Base-by-base conservation (phyloP, 2,888 invertebrate genomes). In the Lepetodrilus schrolli region DNA sequence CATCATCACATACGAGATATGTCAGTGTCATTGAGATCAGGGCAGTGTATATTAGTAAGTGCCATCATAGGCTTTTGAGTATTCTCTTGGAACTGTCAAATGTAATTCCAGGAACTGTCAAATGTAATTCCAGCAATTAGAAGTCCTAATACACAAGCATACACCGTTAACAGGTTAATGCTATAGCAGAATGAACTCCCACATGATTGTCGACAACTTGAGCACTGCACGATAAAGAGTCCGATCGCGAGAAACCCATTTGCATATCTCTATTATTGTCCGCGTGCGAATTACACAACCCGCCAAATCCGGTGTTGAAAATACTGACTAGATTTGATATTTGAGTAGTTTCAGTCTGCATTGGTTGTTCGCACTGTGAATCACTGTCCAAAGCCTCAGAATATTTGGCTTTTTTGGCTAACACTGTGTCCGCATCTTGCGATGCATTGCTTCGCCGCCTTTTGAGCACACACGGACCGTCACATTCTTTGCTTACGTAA, bases 241-340 rank as follows among this genome's bases (percentile, higher is more conserved):
- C 70, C 47, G 79, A 75, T 51, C 79, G 69, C 49, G 81, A 78
- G 4, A 78, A 68, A 69, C 78, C 79, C 1, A 78, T 73, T 38
- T 80, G 78, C 10, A 80, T 77, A 70, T 75, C 78, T 30, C 77
- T 73, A 47, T 47, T 71, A 2, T 36, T 17, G 20, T 50, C 66
- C 13, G 73, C 20, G 20, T 48, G 34, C 5, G 37, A 65, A 8
- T 77, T 51, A 51, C 82, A 83, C n/a, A 87, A 78, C 72, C 88
- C 89, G 3, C 82, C 82, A 74, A 89, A 87, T 48, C 88, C 86
- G 0, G 84, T 73, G 78, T 82, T 87, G 75, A 89, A 89, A 75
- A 88, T 86, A 74, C 78, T 84, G 58, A 88, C 89, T 20, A 89
- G 75, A 72, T 80, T 86, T 5, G 84, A 80, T 36, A 89, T 86